Evolutionary conservation across 1,140 invertebrate species (phyloP).

Genomic region (Drosophila trapezifrons): DNA sequence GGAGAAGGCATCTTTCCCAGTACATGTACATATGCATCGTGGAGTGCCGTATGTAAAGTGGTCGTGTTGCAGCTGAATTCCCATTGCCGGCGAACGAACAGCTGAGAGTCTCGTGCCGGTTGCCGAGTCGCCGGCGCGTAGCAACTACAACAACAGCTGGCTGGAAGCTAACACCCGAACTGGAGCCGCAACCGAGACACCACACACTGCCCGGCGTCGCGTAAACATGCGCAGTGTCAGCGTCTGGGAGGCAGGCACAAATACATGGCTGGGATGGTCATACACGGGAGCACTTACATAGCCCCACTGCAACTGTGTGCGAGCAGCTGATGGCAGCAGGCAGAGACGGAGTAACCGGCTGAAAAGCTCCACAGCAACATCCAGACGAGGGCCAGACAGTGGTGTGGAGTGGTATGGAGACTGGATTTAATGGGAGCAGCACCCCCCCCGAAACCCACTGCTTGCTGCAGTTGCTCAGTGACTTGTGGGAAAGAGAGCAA

Average conservation of each 20-base stretch:
- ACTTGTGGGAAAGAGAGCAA: slow-evolving; percentile 28
- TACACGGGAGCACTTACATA: slow-evolving; percentile 32
- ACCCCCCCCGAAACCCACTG: neutral
- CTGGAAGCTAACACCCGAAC: slow-evolving; percentile 32
- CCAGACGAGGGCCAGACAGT: slow-evolving; percentile 51
- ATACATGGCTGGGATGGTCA: slow-evolving; percentile 23
- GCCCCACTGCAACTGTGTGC: slow-evolving; percentile 28
- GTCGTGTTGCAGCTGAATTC: slow-evolving; percentile 78
- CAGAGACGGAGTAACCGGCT: slow-evolving; percentile 32
- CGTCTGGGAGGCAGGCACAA: slow-evolving; percentile 18
- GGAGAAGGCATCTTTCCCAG: slow-evolving; percentile 40
- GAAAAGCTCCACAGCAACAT: slow-evolving; percentile 25
- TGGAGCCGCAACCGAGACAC: slow-evolving; percentile 5
- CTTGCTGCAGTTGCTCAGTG: neutral
- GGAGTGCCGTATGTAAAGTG: slow-evolving; percentile 56
- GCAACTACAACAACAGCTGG: slow-evolving; percentile 80
- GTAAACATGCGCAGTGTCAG: slow-evolving; percentile 56
- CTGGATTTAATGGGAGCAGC: slow-evolving; percentile 22
- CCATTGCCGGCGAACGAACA: slow-evolving; percentile 64
- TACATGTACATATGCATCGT: neutral
- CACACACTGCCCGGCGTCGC: slow-evolving; percentile 31
- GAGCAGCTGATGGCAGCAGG: slow-evolving; percentile 14
- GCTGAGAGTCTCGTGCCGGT: slow-evolving; percentile 69
- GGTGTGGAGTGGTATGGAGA: slow-evolving; percentile 9
- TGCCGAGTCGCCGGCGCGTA: slow-evolving; percentile 54